phyloP scores from a whole-genome alignment of 2,797 vertebrate species.

The Nyctibius grandis region DNA sequence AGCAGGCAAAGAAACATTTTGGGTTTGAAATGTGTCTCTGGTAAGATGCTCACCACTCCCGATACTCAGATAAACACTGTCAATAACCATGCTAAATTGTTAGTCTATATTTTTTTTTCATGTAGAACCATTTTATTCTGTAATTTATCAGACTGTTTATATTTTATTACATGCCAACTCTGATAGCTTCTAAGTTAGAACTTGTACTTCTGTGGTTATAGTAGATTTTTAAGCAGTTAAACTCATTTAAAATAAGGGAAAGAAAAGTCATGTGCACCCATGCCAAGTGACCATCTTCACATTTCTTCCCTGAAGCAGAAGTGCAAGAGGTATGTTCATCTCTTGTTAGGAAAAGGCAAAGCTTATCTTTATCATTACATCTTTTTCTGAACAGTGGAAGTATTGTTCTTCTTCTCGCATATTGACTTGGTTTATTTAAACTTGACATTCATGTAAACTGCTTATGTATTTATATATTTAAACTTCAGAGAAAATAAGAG shows the following conservation, averaged over 20 bases:
- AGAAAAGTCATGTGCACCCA: not conserved
- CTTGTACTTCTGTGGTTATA: not conserved
- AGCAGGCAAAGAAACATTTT: not conserved
- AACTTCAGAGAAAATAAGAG: not conserved
- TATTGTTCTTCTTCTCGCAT: not conserved
- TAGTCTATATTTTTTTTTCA: not conserved
- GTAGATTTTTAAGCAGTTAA: not conserved
- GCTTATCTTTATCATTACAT: not conserved
- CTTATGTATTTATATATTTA: not conserved
- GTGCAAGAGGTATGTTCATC: not conserved
- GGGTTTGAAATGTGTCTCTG: not conserved
- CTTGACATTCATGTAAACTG: not conserved
- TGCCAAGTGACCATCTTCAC: not conserved
- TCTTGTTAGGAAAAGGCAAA: not conserved
- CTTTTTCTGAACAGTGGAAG: not conserved
- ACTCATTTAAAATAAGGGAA: not conserved
- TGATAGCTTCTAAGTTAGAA: not conserved
- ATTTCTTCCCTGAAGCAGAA: not conserved
- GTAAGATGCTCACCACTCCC: not conserved
- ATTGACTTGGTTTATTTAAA: not conserved
- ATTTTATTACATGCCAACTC: not conserved
- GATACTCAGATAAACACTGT: not conserved
- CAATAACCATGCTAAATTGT: not conserved
- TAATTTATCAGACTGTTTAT: not conserved
- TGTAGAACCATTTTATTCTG: not conserved